Percentiles rank a stretch among this genome's conserved stretches.
Evolutionary conservation across 2,797 vertebrate genomes (phyloP).

Genomic region (Merluccius polli): DNA sequence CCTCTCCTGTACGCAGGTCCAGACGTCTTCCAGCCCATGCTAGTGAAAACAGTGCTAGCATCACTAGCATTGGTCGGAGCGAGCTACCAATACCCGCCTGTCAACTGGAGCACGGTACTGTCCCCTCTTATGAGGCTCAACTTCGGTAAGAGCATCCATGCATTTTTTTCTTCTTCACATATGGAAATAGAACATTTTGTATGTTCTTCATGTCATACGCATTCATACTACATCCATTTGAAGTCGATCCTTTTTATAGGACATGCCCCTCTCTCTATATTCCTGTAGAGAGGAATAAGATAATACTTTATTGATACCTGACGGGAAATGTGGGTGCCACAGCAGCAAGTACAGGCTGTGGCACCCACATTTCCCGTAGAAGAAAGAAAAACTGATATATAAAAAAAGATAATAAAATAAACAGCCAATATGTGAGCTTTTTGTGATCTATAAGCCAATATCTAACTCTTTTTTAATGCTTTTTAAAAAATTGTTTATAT

Average conservation of each 20-base stretch:
- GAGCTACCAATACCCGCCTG: conserved; percentile 85
- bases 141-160: conserved; percentile 36
- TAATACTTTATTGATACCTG: not conserved
- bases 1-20: conserved; percentile 71
- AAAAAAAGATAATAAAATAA: not conserved
- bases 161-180: not conserved
- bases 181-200: not conserved
- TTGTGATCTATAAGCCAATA: not conserved
- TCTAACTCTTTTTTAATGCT: not conserved
- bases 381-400: not conserved
- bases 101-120: conserved; percentile 88
- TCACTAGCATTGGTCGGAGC: conserved; percentile 76
- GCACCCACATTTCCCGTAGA: not conserved
- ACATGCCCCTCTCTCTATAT: too few relatives aligned
- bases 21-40: conserved; percentile 66
- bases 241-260: too few relatives aligned
- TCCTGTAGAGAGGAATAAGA: not conserved
- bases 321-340: not conserved
- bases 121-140: conserved; percentile 90
- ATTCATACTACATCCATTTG: not conserved
- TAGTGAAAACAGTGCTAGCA: conserved; percentile 76
- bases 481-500: too few relatives aligned
- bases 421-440: not conserved
- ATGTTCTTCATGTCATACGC: not conserved
- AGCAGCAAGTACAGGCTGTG: not conserved